Evolutionary conservation across 2,797 vertebrate species (phyloP), one percentile per base, ranked within the genome.

Genomic region (Myotis myotis): DNA sequence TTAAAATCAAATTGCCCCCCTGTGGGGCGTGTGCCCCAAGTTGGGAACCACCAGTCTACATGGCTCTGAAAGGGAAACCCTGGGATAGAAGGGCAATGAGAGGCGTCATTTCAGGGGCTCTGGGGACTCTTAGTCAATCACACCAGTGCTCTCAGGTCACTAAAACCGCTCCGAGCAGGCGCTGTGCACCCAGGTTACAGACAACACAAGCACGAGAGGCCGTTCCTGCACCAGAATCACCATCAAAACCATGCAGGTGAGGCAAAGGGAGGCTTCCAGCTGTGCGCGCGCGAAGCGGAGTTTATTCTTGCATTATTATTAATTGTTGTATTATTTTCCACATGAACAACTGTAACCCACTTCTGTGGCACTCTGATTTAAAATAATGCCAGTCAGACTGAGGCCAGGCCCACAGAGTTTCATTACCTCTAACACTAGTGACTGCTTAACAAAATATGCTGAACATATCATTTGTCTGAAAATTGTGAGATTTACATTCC

Each of bases 271-370:
- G 22, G n/a, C 23, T 22, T 15, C 6, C 11, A 22, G 30, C 8
- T 4, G n/a, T 33, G n/a, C 12, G 47, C 1, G 3, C 0, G 1
- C 0, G 4, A 10, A 22, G 36, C 19, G 3, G 30, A 78, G 75
- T 16, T 15, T 25, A 25, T 23, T 25, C 75, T 23, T 25, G 51
- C 11, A 5, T 70, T 55, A 25, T 16, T 55, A 36, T 36, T 55
- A 23, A 9, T 36, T 25, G 33, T 9, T 36, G 75, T 25, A 16
- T 55, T 1, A 5, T 36, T 53, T 36, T 22, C 75, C 75, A 16
- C 15, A 9, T 0, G 12, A 16, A 23, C 75, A 23, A 36, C 20
- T 36, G 49, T 15, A 23, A 15, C 75, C 49, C 16, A 23, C 20
- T 23, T 36, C 20, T 23, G n/a, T n/a, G 44, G 11, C 44, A 6